Evolutionary conservation across 2,888 invertebrate species (phyloP), one percentile per base, ranked within the genome.

Genomic region (Apodemia zela): DNA sequence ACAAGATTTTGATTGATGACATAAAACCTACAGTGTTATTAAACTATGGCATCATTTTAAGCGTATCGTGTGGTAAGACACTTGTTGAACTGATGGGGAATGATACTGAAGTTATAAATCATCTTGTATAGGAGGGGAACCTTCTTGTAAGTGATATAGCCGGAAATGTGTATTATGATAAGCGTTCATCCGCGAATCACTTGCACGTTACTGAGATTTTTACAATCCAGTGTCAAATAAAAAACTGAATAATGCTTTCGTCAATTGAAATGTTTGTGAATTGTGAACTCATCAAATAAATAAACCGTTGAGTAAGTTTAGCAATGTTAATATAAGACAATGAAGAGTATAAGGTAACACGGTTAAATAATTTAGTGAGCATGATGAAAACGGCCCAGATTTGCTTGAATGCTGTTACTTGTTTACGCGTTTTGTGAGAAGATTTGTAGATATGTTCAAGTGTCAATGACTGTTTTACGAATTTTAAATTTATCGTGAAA

Each of bases 131-230:
- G 67, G 69, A 69, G 67, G 71, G 73, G 70, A 70, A 71, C 67
- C 66, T 66, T 66, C 15, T 5, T 69, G 73, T 73, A 75, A 73
- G 73, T 69, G 77, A 77, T 82, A 80, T 76, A 78, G 78, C 69
- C 78, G 82, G 85, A 85, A 83, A 79, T 83, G 80, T 77, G 79
- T 80, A 80, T 81, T 78, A 78, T 72, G 82, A 84, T 83, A 84
- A 81, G 74, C 77, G 77, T 72, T 76, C 75, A 73, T 75, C 74
- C 69, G 73, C 72, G 76, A 75, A 71, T 69, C 70, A 68, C 72
- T 68, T 67, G 66, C 63, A 57, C 25, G 61, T 60, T 65, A 62
- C 62, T 65, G 63, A 60, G 60, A 60, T 65, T 63, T 47, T 47
- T 47, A 61, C 60, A n/a, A 33, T n/a, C 21, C 25, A 49, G 57